phyloP scores from a whole-genome alignment of 1,140 invertebrate genomes.

The Aphaenogaster ashmeadi region DNA sequence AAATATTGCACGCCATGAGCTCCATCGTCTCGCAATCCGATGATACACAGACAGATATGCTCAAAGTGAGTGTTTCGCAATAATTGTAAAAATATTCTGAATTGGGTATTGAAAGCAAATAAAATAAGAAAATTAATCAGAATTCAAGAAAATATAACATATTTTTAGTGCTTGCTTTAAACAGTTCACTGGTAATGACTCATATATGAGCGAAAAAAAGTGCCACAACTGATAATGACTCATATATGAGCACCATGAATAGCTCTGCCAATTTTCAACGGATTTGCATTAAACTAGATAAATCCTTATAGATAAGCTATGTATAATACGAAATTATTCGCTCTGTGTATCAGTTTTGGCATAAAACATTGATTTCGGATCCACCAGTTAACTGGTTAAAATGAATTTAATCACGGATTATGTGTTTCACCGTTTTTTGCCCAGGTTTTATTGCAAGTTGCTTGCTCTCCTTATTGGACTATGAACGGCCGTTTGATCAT shows the following conservation, averaged over 20 bases:
- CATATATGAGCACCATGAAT: no score
- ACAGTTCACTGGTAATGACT: no score
- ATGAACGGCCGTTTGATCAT: slow-evolving; percentile 94
- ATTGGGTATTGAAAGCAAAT: background rate
- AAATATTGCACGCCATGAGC: slow-evolving; percentile 94
- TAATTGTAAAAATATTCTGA: background rate
- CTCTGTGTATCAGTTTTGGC: no score
- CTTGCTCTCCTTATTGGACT: slow-evolving; percentile 93
- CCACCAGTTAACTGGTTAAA: no score
- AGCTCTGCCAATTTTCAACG: no score
- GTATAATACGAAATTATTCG: no score
- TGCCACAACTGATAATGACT: no score
- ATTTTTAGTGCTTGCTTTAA: background rate
- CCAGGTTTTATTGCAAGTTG: slow-evolving; percentile 93
- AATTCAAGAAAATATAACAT: background rate
- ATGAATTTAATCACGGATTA: background rate
- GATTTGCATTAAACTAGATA: no score
- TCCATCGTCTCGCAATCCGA: slow-evolving; percentile 92
- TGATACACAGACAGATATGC: slow-evolving; percentile 92
- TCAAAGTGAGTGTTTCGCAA: slow-evolving; percentile 87
- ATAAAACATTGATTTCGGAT: no score
- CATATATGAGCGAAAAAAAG: no score
- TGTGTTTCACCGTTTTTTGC: background rate
- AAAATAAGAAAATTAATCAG: background rate
- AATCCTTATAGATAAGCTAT: no score